phyloP scores from a whole-genome alignment of 2,888 invertebrate genomes.

The Alsophila aescularia region DNA sequence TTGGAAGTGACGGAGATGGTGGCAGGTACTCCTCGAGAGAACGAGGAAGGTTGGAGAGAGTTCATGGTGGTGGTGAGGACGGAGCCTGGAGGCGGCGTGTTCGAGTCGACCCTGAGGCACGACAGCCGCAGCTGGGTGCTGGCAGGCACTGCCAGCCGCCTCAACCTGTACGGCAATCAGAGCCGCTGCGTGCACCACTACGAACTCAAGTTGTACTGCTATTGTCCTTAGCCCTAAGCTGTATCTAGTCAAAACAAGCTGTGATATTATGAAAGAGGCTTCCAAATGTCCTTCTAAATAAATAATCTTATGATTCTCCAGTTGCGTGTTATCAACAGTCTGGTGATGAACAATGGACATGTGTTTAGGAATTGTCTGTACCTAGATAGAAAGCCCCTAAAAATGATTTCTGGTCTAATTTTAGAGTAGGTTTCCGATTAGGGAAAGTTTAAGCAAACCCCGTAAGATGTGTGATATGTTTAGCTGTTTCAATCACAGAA shows the following conservation, averaged over 20 bases:
- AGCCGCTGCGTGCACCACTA: slow-evolving; percentile 91
- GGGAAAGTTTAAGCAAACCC: no score
- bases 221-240: slow-evolving; percentile 71
- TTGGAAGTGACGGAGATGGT: slow-evolving; percentile 87
- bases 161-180: slow-evolving; percentile 92
- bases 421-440: no score
- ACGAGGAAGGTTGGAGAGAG: slow-evolving; percentile 81
- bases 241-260: slow-evolving; percentile 41
- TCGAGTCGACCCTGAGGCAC: slow-evolving; percentile 90
- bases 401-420: no score
- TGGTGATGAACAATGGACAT: no score
- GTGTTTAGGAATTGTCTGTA: no score
- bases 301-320: slow-evolving; percentile 6
- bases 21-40: slow-evolving; percentile 62
- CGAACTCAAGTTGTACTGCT: slow-evolving; percentile 91
- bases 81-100: slow-evolving; percentile 88
- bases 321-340: no score
- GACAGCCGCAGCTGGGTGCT: slow-evolving; percentile 70
- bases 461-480: background rate
- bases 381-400: no score
- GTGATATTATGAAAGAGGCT: slow-evolving; percentile 47
- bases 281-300: background rate
- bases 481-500: no score
- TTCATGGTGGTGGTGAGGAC: slow-evolving; percentile 87
- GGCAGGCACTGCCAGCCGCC: slow-evolving; percentile 89